Evolutionary conservation across 2,113 vertebrate genomes (phyloP), one percentile per base, ranked within the genome.

Genomic region (Notechis scutatus): DNA sequence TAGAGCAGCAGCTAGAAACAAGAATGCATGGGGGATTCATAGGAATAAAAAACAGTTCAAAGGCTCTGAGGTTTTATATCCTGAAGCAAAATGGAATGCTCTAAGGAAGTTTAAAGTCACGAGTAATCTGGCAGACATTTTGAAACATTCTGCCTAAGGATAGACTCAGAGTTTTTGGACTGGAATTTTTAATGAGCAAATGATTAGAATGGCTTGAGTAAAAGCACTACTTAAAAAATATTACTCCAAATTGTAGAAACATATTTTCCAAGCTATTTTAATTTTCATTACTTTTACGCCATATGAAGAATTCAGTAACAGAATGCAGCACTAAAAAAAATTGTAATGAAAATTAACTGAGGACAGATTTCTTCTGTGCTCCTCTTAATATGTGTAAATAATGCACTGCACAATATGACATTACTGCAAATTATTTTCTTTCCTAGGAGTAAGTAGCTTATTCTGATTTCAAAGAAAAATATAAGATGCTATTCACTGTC

Each of bases 41-140:
- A 86, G 87, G n/a, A 92, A 93, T 69, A 92, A 92, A 93, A 92
- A 64, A 90, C 69, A 86, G 87, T 92, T 89, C 91, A 92, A 90
- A 91, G 88, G 89, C 15, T 50, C n/a, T 64, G 74, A 91, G 90
- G 74, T 92, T 89, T 93, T 92, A 42, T 34, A 93, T 74, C 93
- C 91, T 23, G 61, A 74, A 87, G 93, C 87, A 93, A 93, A 55
- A 61, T 93, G 93, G 93, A 93, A 93, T 4, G 42, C 69, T 93
- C 42, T 85, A 50, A 93, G 64, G 69, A 92, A 92, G 74, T 47
- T 89, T 56, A 86, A 57, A 89, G 20, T 93, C 93, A 93, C 29
- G 42, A 89, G 56, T 74, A 55, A 47, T 89, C 87, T 93, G 87
- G 91, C 91, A 92, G 93, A 92, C 87, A 92, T 93, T 91, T 93